A percentile compares a stretch with the other conserved stretches of the same genome.
Conservation (phyloP, 2,888 invertebrate genomes). For the Seira sanloemensis region DNA sequence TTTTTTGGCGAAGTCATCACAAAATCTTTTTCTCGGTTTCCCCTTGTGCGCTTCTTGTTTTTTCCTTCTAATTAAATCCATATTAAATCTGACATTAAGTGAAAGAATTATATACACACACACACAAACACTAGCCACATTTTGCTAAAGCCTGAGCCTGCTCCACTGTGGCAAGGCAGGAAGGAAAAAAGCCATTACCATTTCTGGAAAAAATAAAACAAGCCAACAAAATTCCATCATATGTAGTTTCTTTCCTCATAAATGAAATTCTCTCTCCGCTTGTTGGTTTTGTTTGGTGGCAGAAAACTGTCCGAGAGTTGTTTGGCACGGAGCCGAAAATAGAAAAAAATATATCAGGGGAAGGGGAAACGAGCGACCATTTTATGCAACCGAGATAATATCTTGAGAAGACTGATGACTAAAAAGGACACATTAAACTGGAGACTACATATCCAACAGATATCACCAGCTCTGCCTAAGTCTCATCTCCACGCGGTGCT, state of each 20-base stretch:
- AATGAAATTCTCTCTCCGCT: slow-evolving; percentile 33
- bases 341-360: slow-evolving; percentile 14
- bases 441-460: slow-evolving; percentile 11
- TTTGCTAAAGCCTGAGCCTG: not conserved
- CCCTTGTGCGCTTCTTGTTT: slow-evolving; percentile 10
- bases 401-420: slow-evolving; percentile 42
- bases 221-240: slow-evolving; percentile 31
- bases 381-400: slow-evolving; percentile 46
- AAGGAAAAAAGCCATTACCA: slow-evolving; percentile 13
- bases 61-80: slow-evolving; percentile 47
- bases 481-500: not conserved
- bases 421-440: slow-evolving; percentile 33
- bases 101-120: slow-evolving; percentile 31
- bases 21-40: slow-evolving; percentile 1
- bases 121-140: not conserved
- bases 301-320: slow-evolving; percentile 26
- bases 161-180: not conserved
- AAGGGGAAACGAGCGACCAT: slow-evolving; percentile 29
- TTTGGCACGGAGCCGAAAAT: slow-evolving; percentile 25
- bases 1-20: slow-evolving; percentile 7
- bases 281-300: not conserved
- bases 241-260: slow-evolving; percentile 20
- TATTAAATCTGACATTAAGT: slow-evolving; percentile 56
- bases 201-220: slow-evolving; percentile 34
- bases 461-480: not conserved